phyloP scores from a whole-genome alignment of 1,140 invertebrate genomes.

The Odontomachus brunneus region DNA sequence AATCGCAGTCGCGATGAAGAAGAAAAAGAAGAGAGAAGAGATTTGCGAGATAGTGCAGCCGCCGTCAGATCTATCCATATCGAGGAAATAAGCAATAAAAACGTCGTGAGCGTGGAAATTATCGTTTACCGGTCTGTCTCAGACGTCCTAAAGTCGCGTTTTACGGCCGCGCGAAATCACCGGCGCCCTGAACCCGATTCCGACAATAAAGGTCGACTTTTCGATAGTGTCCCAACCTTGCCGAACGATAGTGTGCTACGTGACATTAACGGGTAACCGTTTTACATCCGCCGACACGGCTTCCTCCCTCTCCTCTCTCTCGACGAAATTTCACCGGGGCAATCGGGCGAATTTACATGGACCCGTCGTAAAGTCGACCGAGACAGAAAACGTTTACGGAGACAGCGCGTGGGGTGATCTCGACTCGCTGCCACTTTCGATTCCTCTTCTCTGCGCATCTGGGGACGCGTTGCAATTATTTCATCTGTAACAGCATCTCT shows the following conservation, averaged over 20 bases:
- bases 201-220: neutral
- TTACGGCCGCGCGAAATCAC: neutral
- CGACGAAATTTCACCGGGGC: constrained; percentile 11
- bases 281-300: constrained; percentile 8
- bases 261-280: constrained; percentile 32
- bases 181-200: neutral
- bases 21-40: neutral
- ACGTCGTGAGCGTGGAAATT: neutral
- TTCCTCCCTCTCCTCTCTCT: too few relatives aligned
- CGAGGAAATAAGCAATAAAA: neutral
- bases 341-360: constrained; percentile 24
- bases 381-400: constrained; percentile 13
- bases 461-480: neutral
- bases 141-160: neutral
- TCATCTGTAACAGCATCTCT: constrained; percentile 19
- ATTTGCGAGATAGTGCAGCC: neutral
- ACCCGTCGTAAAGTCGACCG: constrained; percentile 15
- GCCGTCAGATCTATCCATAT: neutral
- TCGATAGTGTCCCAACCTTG: neutral
- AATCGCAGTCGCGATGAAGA: too few relatives aligned
- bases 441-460: neutral
- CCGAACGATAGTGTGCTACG: neutral
- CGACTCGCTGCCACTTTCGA: constrained; percentile 18
- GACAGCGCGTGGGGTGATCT: neutral
- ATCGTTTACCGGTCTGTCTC: neutral